Percentiles rank a stretch among this genome's conserved stretches.
Conservation (phyloP, 2,797 vertebrate species). For the Pangasius macronema region DNA sequence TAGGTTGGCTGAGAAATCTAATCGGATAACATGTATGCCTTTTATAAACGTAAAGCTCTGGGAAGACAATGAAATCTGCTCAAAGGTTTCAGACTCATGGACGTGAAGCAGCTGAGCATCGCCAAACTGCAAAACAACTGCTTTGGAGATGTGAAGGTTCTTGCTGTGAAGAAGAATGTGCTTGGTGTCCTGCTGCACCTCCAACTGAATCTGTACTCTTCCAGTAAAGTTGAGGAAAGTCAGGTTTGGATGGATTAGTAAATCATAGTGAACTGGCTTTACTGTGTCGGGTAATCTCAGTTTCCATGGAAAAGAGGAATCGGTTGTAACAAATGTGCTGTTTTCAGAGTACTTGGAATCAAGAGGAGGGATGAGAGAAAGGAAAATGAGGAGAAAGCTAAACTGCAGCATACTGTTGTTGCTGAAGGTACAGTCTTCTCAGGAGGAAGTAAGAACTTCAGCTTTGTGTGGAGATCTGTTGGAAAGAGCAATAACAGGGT, state of each 20-base stretch:
- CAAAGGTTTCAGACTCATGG: conserved; percentile 70
- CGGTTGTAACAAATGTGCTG: conserved; percentile 53
- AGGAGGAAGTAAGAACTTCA: neutral
- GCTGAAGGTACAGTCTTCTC: neutral
- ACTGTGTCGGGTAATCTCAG: conserved; percentile 80
- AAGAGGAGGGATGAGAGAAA: neutral
- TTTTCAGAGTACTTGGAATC: neutral
- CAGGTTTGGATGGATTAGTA: conserved; percentile 87
- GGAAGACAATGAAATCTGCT: conserved; percentile 81
- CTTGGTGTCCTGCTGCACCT: conserved; percentile 69
- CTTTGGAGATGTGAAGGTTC: conserved; percentile 71
- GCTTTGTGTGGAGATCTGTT: neutral
- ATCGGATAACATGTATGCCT: conserved; percentile 72
- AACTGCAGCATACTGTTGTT: neutral
- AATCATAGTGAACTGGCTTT: conserved; percentile 79
- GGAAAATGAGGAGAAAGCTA: neutral
- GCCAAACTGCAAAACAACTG: conserved; percentile 63
- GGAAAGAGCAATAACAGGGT: neutral
- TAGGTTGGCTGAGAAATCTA: conserved; percentile 81
- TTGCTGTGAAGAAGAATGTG: conserved; percentile 82
- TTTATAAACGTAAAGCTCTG: conserved; percentile 67
- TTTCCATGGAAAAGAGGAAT: conserved; percentile 80
- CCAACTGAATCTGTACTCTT: conserved; percentile 72
- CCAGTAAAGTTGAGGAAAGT: conserved; percentile 81
- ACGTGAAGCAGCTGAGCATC: conserved; percentile 58